phyloP scores from a whole-genome alignment of 2,888 invertebrate genomes.

The Drosophila kambysellisi region DNA sequence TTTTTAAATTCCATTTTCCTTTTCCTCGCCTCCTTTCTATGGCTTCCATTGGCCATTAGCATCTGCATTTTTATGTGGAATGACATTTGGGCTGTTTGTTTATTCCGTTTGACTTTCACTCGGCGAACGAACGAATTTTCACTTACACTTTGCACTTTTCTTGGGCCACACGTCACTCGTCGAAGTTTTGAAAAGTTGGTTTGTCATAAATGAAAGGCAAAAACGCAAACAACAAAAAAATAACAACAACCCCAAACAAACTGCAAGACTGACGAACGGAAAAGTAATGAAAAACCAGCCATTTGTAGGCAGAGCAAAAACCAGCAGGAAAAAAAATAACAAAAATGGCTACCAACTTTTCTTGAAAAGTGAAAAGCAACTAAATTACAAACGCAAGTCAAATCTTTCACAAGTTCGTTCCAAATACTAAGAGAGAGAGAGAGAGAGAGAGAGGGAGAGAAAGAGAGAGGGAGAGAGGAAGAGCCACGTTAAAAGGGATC shows the following conservation, averaged over 20 bases:
- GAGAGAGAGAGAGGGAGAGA: neutral
- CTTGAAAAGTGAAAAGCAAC: conserved; percentile 63
- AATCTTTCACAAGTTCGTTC: conserved; percentile 57
- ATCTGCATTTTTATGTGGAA: conserved; percentile 13
- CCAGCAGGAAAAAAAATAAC: conserved; percentile 4
- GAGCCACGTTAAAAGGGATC: conserved; percentile 71
- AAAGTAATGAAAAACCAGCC: conserved; percentile 72
- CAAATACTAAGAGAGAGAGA: conserved; percentile 19
- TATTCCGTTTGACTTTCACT: conserved; percentile 80
- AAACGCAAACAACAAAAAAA: conserved; percentile 29
- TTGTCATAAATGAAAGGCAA: conserved; percentile 72
- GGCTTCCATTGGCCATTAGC: conserved; percentile 19
- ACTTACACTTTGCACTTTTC: conserved; percentile 68
- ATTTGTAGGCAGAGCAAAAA: conserved; percentile 23
- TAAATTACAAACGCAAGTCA: conserved; percentile 75
- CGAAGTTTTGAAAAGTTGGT: conserved; percentile 68
- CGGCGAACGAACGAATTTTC: conserved; percentile 47
- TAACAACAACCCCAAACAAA: conserved; percentile 43
- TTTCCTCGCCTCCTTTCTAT: neutral
- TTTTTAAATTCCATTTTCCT: neutral
- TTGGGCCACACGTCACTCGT: conserved; percentile 73
- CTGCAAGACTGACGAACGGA: conserved; percentile 52
- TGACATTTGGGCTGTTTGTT: conserved; percentile 62
- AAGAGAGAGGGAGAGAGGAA: conserved; percentile 9
- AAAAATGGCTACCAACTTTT: conserved; percentile 38